phyloP scores from a whole-genome alignment of 2,113 vertebrate genomes.

The Cavia aperea region DNA sequence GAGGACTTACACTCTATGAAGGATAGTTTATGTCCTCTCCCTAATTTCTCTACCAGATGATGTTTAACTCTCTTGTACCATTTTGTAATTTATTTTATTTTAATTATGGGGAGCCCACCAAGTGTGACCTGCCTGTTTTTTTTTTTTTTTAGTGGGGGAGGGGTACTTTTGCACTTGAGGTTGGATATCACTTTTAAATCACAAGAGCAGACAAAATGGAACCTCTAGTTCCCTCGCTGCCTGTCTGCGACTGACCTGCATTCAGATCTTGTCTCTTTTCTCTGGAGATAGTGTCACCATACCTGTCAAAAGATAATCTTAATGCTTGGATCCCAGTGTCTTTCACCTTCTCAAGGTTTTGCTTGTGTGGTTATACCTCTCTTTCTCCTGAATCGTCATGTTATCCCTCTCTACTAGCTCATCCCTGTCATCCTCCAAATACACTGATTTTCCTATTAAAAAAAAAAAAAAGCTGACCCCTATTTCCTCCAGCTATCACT shows the following conservation, averaged over 20 bases:
- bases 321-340: background rate
- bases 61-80: background rate
- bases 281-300: background rate
- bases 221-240: background rate
- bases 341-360: conserved; percentile 15
- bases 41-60: background rate
- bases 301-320: background rate
- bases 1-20: background rate
- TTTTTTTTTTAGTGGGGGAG: background rate
- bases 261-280: background rate
- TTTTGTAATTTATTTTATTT: background rate
- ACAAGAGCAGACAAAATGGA: background rate
- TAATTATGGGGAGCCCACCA: background rate
- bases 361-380: background rate
- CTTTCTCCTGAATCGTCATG: background rate
- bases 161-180: background rate
- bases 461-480: background rate
- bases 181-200: background rate
- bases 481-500: background rate
- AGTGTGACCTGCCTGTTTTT: background rate
- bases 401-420: background rate
- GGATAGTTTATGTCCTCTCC: background rate
- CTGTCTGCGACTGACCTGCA: background rate
- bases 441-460: background rate
- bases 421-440: background rate